Base-by-base conservation (phyloP, 1,140 invertebrate species). In the Drosophila nikananu region DNA sequence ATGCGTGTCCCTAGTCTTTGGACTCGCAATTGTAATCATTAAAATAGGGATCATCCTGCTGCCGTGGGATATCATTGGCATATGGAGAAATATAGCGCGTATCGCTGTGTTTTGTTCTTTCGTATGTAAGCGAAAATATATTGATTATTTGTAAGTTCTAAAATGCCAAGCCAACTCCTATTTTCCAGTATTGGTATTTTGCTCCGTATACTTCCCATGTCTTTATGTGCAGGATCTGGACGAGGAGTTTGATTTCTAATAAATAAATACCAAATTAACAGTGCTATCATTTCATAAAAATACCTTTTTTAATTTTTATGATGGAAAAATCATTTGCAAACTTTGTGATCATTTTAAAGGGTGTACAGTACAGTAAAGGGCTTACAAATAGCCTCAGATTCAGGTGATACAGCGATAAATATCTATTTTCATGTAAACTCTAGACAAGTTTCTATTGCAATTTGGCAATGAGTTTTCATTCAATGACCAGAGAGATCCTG, bases 181-280 rank as follows among this genome's bases (percentile, higher is more conserved):
- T 15, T 15, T 51, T 66, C 15, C 46, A 68, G 66, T 51, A n/a
- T 32, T 66, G 27, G 6, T 66, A 27, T 42, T 35, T 32, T 15
- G 12, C 32, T 52, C 49, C 17, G 8, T 37, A 3, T 66, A 49
- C 35, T 70, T 52, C 13, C 66, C 66, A 1, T 66, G n/a, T 13
- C 19, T 37, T 0, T 68, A 66, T 17, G 13, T 25, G 9, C 35
- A 27, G 3, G 27, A 41, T 0, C 17, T 66, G 27, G 10, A 68
- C 4, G 42, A 35, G 5, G 17, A 19, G 17, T 3, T 25, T 0
- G 32, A 39, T 23, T 37, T 17, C 8, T 55, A 23, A 15, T 23
- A 23, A 17, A 37, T 10, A 4, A 5, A 19, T 2, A 3, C 0
- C 2, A 19, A 52, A 54, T 15, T 35, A 5, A 9, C 25, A 9